A percentile compares a stretch with the other conserved stretches of the same genome.
Evolutionary conservation across 2,113 vertebrate species (phyloP).

Genomic region (Vicugna pacos): DNA sequence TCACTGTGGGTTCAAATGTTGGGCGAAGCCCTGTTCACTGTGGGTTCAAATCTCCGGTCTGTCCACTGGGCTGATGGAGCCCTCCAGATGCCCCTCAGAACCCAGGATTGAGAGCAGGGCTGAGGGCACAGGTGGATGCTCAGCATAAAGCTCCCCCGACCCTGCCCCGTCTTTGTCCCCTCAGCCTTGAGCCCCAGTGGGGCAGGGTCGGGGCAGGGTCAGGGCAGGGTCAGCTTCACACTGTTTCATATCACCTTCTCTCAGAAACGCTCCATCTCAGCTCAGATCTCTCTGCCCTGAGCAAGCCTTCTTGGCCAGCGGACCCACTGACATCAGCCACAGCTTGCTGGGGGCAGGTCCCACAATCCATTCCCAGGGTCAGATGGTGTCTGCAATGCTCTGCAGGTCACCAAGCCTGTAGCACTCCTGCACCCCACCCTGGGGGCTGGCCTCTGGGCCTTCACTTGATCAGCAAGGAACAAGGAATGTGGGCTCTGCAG

Average conservation of each 20-base stretch:
- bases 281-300: neutral
- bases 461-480: neutral
- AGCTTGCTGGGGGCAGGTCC: neutral
- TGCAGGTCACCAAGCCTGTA: neutral
- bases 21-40: neutral
- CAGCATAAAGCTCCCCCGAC: neutral
- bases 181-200: neutral
- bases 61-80: neutral
- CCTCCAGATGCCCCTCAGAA: neutral
- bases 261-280: neutral
- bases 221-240: neutral
- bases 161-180: neutral
- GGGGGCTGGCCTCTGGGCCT: neutral
- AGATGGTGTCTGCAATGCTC: neutral
- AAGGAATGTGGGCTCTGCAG: neutral
- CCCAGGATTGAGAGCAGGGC: neutral
- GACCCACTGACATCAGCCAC: slow-evolving; percentile 52
- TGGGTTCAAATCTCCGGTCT: neutral
- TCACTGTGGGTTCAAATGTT: neutral
- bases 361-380: neutral
- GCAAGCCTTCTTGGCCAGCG: slow-evolving; percentile 2
- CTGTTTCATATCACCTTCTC: neutral
- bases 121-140: neutral
- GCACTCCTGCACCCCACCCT: neutral
- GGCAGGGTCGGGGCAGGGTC: neutral